phyloP scores from a whole-genome alignment of 2,888 invertebrate species.

The Lasioglossum figueresi region DNA sequence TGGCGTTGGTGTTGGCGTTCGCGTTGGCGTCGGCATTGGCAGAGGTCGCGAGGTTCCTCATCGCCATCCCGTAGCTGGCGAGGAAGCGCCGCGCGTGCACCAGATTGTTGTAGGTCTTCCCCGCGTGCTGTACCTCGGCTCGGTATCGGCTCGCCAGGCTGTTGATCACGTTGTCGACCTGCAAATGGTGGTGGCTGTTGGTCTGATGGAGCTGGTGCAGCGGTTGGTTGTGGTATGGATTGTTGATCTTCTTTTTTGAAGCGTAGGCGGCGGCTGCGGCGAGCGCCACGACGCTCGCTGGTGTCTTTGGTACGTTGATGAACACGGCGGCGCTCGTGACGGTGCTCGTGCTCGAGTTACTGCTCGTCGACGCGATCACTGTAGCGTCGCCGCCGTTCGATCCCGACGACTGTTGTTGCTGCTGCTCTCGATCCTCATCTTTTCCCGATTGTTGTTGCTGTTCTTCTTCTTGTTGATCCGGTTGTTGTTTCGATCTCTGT shows the following conservation, averaged over 20 bases:
- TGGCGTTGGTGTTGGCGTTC: not conserved
- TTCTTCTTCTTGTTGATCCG: conserved; percentile 50
- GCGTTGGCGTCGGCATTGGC: not conserved
- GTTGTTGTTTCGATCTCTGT: not conserved
- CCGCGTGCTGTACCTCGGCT: not conserved
- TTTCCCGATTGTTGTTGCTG: not conserved
- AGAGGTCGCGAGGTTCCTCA: not conserved
- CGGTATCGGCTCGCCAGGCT: not conserved
- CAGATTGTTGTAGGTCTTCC: not conserved
- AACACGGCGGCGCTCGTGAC: not conserved
- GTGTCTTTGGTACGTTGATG: not conserved
- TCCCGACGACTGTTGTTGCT: conserved; percentile 7
- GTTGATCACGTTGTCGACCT: not conserved
- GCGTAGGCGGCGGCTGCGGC: conserved; percentile 22
- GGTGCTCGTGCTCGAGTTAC: not conserved
- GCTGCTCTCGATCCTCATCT: not conserved
- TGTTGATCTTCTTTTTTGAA: conserved; percentile 46
- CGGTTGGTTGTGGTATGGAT: not conserved
- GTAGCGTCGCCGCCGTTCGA: conserved; percentile 22
- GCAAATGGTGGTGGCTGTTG: not conserved
- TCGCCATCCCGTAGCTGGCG: not conserved
- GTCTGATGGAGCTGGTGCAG: not conserved
- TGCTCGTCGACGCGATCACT: conserved; percentile 34
- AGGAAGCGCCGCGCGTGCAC: conserved; percentile 1
- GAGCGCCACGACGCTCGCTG: conserved; percentile 11